Percentiles rank a stretch among this genome's conserved stretches.
These are phyloP conservation scores for Chelonus formosanus DNA, from an alignment of 2,888 invertebrate species.

Conservation along the genomic window DNA sequence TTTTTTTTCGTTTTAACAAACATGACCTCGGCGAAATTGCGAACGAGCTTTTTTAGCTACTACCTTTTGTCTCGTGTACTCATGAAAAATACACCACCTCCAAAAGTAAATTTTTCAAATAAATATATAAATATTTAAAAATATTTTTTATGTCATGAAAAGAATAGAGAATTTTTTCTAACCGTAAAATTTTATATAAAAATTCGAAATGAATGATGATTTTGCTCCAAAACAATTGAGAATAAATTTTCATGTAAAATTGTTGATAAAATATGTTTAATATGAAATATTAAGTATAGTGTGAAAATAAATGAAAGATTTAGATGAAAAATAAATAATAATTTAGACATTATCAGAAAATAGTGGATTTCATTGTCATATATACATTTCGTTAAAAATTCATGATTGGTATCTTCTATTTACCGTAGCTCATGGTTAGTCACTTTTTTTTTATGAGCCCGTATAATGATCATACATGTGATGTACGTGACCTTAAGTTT, in stretches of 20 bases:
- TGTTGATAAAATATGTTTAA: too few relatives aligned
- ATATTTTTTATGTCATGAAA: too few relatives aligned
- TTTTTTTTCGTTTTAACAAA: constrained; percentile 24
- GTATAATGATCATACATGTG: constrained; percentile 49
- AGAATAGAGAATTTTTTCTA: too few relatives aligned
- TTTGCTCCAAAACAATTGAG: too few relatives aligned
- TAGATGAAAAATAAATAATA: too few relatives aligned
- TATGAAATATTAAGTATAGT: too few relatives aligned
- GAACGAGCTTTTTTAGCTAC: constrained; percentile 15
- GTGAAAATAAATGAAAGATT: too few relatives aligned
- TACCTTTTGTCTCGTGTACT: constrained; percentile 24
- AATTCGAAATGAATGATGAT: too few relatives aligned
- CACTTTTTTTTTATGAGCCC: constrained; percentile 45
- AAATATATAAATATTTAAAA: neutral
- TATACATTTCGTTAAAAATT: constrained; percentile 14
- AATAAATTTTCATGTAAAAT: too few relatives aligned
- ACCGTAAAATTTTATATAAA: too few relatives aligned
- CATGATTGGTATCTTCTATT: constrained; percentile 25
- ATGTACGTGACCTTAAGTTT: constrained; percentile 50
- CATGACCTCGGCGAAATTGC: constrained; percentile 32
- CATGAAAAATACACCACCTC: neutral
- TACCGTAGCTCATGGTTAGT: constrained; percentile 37
- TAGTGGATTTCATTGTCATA: too few relatives aligned
- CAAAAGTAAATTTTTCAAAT: neutral
- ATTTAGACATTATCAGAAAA: too few relatives aligned